phyloP scores from a whole-genome alignment of 2,797 vertebrate species.

The Mus minutoides region DNA sequence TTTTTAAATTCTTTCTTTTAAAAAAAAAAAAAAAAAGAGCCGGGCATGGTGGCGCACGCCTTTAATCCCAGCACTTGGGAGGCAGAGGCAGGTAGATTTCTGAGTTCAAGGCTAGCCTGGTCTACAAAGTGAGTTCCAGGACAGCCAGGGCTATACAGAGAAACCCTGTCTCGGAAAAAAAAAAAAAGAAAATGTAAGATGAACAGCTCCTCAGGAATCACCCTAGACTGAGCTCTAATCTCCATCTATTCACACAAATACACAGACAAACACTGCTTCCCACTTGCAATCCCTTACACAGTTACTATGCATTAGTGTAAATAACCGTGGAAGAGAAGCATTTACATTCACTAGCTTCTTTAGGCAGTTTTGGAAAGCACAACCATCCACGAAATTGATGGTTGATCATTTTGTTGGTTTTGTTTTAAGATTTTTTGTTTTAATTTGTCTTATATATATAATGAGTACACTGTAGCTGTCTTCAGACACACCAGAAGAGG shows the following conservation, averaged over 20 bases:
- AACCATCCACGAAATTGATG: background rate
- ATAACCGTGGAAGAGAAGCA: background rate
- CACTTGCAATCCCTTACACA: background rate
- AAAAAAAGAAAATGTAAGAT: background rate
- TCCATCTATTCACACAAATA: background rate
- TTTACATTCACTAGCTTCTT: background rate
- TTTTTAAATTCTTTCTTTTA: background rate
- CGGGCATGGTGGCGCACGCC: too few relatives aligned
- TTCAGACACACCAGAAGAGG: too few relatives aligned
- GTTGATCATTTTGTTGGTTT: background rate
- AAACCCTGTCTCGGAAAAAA: too few relatives aligned
- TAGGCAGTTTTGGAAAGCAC: conserved; percentile 21
- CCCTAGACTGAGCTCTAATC: background rate
- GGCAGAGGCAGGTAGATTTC: too few relatives aligned
- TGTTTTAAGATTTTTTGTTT: background rate
- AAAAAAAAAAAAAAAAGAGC: background rate
- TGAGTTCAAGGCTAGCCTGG: too few relatives aligned
- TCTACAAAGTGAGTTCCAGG: too few relatives aligned
- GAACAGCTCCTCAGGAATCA: background rate
- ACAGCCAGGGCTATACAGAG: too few relatives aligned
- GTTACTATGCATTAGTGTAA: background rate
- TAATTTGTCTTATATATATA: too few relatives aligned
- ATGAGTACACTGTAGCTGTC: too few relatives aligned
- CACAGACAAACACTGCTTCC: conserved; percentile 23
- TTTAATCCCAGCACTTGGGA: too few relatives aligned